phyloP scores from a whole-genome alignment of 2,797 vertebrate genomes.

The Acomys russatus region DNA sequence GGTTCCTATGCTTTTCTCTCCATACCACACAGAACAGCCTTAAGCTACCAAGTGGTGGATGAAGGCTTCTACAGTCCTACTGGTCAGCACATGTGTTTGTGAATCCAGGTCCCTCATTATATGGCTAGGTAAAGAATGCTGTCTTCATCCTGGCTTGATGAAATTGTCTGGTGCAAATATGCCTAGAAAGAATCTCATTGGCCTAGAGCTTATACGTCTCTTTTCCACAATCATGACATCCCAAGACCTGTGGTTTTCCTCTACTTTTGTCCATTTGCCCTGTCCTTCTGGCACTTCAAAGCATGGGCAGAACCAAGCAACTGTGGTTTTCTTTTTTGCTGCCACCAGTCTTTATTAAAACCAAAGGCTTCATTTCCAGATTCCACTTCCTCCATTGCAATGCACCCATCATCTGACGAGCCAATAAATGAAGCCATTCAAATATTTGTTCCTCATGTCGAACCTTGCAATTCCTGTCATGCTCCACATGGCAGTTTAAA shows the following conservation, averaged over 20 bases:
- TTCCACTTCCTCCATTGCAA: conserved; percentile 80
- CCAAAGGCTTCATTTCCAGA: conserved; percentile 82
- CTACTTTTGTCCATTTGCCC: background rate
- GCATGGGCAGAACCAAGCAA: rapidly evolving
- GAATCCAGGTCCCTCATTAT: background rate
- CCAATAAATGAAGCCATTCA: conserved; percentile 91
- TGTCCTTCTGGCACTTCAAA: background rate
- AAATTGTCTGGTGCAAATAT: background rate
- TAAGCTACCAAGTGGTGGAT: background rate
- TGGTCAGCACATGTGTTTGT: background rate
- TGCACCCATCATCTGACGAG: conserved; percentile 86
- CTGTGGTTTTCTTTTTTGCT: conserved; percentile 72
- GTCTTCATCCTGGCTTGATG: background rate
- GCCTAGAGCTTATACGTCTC: background rate
- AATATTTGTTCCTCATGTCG: conserved; percentile 92
- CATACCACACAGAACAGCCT: background rate
- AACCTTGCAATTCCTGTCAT: conserved; percentile 92
- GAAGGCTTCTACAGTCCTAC: background rate
- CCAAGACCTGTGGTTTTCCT: background rate
- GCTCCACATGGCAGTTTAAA: conserved; percentile 91
- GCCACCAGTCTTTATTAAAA: conserved; percentile 58
- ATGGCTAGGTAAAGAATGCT: background rate
- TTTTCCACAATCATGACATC: background rate
- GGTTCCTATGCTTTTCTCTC: background rate
- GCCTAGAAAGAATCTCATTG: background rate